Evolutionary conservation across 2,888 invertebrate genomes (phyloP).

Genomic region (Xestia ashworthii): DNA sequence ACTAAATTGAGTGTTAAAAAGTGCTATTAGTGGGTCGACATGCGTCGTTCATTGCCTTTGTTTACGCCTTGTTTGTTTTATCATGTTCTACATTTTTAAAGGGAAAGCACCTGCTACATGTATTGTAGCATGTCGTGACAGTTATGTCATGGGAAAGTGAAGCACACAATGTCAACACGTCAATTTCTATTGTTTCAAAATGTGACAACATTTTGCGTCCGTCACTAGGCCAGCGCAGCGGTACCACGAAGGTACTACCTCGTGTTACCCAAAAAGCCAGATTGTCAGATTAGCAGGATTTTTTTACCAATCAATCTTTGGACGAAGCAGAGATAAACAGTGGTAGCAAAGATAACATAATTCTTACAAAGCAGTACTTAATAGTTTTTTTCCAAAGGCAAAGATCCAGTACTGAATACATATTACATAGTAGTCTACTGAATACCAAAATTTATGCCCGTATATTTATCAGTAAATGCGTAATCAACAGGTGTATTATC

Average conservation of each 20-base stretch:
- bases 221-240: not conserved
- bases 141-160: not conserved
- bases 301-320: not conserved
- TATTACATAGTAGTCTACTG: constrained; percentile 18
- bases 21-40: not conserved
- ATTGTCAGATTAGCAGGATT: not conserved
- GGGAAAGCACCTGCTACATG: not conserved
- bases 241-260: not conserved
- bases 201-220: not conserved
- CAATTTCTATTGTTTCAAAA: not conserved
- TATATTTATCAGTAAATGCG: constrained; percentile 47
- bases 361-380: not conserved
- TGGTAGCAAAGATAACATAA: not conserved
- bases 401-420: constrained; percentile 1
- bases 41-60: constrained; percentile 1
- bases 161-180: constrained; percentile 6
- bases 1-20: constrained; percentile 27
- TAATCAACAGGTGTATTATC: constrained; percentile 60
- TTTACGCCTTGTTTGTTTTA: not conserved
- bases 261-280: not conserved
- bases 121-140: not conserved
- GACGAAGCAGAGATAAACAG: not conserved
- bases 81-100: not conserved
- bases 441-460: constrained; percentile 45
- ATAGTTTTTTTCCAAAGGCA: not conserved